Base-by-base conservation (phyloP, 1,140 invertebrate species). In the Cryptotermes secundus region DNA sequence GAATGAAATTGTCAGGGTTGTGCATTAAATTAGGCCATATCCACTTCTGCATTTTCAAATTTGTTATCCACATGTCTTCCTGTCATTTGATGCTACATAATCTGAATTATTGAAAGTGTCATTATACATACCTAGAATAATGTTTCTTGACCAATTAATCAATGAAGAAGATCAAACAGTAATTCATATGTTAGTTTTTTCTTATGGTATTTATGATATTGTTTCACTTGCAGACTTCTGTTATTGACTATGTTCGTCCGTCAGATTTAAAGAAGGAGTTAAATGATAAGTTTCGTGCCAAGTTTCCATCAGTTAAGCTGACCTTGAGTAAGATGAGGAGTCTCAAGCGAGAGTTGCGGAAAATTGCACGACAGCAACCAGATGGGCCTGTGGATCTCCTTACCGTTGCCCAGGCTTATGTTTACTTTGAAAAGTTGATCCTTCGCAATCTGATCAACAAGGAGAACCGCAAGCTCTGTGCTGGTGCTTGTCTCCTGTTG, bases 201-300 rank as follows among this genome's bases (percentile, higher is more conserved):
- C 16, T 45, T 45, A 45, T 12, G 45, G 3, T 49, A 19, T 49
- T 49, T 49, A 22, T 49, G 45, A 19, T 49, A 49, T 22, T 49
- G 45, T 22, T 49, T 49, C 16, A 49, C 45, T 88, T 88, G 84
- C 86, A 93, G 93, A 97, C 96, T 22, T 99, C 98, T 3, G 96
- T 99, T 34, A 99, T 99, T 87, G 97, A 99, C 90, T 99, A 99
- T 89, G 97, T 98, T 2, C 95, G 97, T 87, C 97, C 98, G 36
- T 96, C 96, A n/a, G 97, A 99, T 90, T 90, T 99, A 83, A 99
- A 99, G 89, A 98, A 98, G 90, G 98, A 99, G 91, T 91, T 99
- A 0, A 99, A 99, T 90, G 98, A 99, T 88, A 99, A 99, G 90
- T 99, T 99, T 88, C 93, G 94, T 87, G 97, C 97, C 87, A 97